Conservation (phyloP, 2,888 invertebrate genomes). For the Pheosia tremula region DNA sequence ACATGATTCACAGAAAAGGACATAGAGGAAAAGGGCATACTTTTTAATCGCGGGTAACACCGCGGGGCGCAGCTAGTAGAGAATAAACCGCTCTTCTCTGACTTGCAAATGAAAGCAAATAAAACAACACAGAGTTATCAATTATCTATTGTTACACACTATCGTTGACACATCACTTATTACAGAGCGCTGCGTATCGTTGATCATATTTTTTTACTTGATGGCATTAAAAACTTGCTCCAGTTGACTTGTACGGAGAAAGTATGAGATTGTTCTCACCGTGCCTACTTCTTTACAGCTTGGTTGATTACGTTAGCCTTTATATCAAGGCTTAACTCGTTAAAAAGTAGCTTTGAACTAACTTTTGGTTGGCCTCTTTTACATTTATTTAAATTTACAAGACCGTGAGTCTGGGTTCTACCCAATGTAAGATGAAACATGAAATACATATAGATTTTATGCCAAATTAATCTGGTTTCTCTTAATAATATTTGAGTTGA, state of each 20-base stretch:
- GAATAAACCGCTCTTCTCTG: no score
- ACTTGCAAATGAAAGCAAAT: not conserved
- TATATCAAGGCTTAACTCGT: not conserved
- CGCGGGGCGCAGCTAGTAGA: no score
- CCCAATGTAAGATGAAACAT: no score
- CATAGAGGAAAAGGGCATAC: no score
- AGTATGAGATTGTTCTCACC: slow-evolving; percentile 43
- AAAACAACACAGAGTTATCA: not conserved
- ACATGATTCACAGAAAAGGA: no score
- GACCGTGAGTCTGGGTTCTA: no score
- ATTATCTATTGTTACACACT: not conserved
- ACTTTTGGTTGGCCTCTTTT: not conserved
- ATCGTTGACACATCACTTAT: not conserved
- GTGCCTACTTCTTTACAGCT: slow-evolving; percentile 25
- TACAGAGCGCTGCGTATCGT: slow-evolving; percentile 15
- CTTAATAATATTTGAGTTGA: no score
- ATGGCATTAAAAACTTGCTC: slow-evolving; percentile 39
- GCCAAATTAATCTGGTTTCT: no score
- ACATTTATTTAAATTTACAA: not conserved
- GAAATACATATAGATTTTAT: no score
- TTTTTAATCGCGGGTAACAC: no score
- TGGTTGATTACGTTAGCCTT: not conserved
- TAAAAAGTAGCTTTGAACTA: not conserved
- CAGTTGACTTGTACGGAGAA: slow-evolving; percentile 40
- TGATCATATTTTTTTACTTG: slow-evolving; percentile 29